Base-by-base conservation (phyloP, 2,888 invertebrate genomes). In the Micropterix aruncella region DNA sequence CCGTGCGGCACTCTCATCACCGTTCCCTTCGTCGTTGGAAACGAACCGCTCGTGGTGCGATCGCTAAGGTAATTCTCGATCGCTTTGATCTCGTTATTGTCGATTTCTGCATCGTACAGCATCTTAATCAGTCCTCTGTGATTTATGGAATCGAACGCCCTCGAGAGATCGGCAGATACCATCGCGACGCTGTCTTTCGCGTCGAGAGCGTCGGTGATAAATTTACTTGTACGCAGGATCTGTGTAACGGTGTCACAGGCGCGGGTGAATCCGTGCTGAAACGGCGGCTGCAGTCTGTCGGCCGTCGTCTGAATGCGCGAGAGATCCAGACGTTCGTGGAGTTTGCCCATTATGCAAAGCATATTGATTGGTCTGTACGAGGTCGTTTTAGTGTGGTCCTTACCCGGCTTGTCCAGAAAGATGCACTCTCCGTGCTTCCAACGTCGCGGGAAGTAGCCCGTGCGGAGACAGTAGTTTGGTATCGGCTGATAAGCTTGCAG, bases 191-290 rank as follows among this genome's bases (percentile, higher is more conserved):
- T 27, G 38, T 38, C 38, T 38, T 38, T 38, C 38, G 12, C 38
- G 38, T 38, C 38, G 38, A 38, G 38, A 38, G 38, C 38, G 38
- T 38, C n/a, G n/a, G n/a, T n/a, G n/a, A n/a, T n/a, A n/a, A n/a
- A n/a, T n/a, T n/a, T n/a, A n/a, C n/a, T n/a, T 16, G 38, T 38
- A 16, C 38, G 38, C 38, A 38, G 38, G 38, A 12, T 12, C 7
- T 27, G 36, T 12, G 12, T 27, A 9, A 27, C n/a, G 38, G 12
- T 16, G 38, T 38, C 16, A 14, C 3, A 15, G 12, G 38, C n/a
- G n/a, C n/a, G n/a, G n/a, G n/a, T n/a, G n/a, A n/a, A n/a, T n/a
- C n/a, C n/a, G n/a, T n/a, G n/a, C n/a, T n/a, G n/a, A n/a, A n/a
- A n/a, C n/a, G n/a, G n/a, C n/a, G n/a, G n/a, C n/a, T n/a, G n/a